These are phyloP conservation scores for Strigamia maritima DNA, from an alignment of 2,888 invertebrate species.

Conservation along the genomic window DNA sequence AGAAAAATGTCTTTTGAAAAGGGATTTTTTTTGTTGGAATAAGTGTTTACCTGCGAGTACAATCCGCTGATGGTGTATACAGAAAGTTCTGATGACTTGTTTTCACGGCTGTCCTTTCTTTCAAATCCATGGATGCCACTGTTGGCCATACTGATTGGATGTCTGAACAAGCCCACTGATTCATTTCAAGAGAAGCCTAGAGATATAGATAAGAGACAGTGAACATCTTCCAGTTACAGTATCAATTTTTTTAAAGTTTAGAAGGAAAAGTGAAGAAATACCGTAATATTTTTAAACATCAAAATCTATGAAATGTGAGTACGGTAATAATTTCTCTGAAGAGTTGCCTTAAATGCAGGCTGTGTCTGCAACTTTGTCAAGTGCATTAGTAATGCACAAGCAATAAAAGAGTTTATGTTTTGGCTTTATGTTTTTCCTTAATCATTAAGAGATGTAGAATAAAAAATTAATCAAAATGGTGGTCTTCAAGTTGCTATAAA, in stretches of 20 bases:
- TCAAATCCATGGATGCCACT: constrained; percentile 8
- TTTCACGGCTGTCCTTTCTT: constrained; percentile 8
- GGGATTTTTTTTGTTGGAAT: too few species aligned
- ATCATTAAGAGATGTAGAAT: background rate
- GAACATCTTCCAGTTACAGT: background rate
- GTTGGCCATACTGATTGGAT: constrained; percentile 31
- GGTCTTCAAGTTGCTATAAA: background rate
- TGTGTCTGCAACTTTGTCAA: too few species aligned
- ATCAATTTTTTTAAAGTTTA: too few species aligned
- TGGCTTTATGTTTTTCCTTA: background rate
- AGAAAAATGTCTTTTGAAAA: background rate
- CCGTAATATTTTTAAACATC: too few species aligned
- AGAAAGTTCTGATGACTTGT: constrained; percentile 39
- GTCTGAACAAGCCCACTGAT: constrained; percentile 27
- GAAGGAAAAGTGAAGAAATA: too few species aligned
- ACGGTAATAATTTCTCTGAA: too few species aligned
- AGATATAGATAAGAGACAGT: background rate
- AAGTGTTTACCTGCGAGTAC: constrained; percentile 41
- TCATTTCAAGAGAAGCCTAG: constrained; percentile 26
- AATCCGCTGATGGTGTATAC: constrained; percentile 43
- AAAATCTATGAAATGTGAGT: too few species aligned
- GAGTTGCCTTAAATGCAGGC: too few species aligned
- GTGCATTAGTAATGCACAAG: too few species aligned
- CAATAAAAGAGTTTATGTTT: background rate
- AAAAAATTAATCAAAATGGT: constrained; percentile 13